A percentile compares a stretch with the other conserved stretches of the same genome.
phyloP scores from a whole-genome alignment of 2,797 vertebrate genomes.

The Poecile montanus region DNA sequence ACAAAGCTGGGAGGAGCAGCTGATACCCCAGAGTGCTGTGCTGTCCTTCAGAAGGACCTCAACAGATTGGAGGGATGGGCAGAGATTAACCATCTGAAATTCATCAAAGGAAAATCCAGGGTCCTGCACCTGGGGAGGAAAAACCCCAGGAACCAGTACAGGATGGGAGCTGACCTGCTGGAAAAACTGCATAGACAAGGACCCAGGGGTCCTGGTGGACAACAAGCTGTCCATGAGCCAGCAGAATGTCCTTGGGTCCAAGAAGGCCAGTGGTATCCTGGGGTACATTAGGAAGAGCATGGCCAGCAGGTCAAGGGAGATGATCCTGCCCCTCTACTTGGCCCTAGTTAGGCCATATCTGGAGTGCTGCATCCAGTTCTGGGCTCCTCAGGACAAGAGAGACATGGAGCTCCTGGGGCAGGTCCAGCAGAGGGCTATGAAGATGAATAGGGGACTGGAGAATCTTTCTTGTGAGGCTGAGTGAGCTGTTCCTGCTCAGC shows the following conservation, averaged over 20 bases:
- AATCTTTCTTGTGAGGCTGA: not conserved
- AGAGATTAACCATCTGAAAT: not conserved
- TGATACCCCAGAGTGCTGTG: not conserved
- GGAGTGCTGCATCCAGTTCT: not conserved
- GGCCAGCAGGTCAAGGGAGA: not conserved
- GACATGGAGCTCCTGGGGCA: not conserved
- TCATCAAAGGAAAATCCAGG: not conserved
- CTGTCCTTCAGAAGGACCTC: not conserved
- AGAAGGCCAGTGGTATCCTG: not conserved
- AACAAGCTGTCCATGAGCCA: not conserved
- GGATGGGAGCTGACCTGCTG: not conserved
- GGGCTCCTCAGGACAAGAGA: not conserved
- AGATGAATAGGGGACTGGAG: not conserved
- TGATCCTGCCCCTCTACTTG: not conserved
- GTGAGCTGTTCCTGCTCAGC: not conserved
- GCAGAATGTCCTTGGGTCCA: not conserved
- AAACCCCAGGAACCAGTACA: not conserved
- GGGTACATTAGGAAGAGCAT: not conserved
- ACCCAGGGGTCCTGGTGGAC: not conserved
- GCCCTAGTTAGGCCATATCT: not conserved
- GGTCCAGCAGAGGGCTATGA: not conserved
- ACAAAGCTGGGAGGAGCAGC: not conserved
- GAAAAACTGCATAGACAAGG: not conserved
- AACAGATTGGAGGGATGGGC: not conserved
- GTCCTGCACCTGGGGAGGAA: not conserved